A percentile compares a stretch with the other conserved stretches of the same genome.
These are phyloP conservation scores for Callimorpha dominula DNA, from an alignment of 2,888 invertebrate species.

Conservation along the genomic window DNA sequence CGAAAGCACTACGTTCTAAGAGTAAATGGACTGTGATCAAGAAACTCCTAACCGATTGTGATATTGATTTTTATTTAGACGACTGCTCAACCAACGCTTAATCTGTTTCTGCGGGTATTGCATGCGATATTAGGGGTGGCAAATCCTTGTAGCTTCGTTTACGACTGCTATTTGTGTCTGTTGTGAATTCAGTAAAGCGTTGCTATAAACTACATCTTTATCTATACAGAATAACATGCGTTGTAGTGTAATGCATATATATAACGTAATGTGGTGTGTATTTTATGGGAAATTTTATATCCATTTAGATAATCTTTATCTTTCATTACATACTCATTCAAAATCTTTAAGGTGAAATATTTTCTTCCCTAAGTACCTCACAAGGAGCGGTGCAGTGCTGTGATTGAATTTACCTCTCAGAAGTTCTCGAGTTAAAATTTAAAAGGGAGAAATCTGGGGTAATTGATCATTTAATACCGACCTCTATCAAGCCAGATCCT, in stretches of 20 bases:
- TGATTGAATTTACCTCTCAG: neutral
- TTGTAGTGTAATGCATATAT: neutral
- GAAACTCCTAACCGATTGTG: conserved; percentile 79
- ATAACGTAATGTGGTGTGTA: neutral
- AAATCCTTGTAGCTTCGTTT: conserved; percentile 10
- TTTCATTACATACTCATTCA: conserved; percentile 7
- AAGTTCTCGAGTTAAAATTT: neutral
- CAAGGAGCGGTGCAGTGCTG: neutral
- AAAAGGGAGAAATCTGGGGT: conserved; percentile 41
- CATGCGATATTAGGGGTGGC: conserved; percentile 13
- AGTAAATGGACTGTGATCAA: conserved; percentile 85
- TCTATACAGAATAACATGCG: conserved; percentile 6
- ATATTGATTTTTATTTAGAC: conserved; percentile 85
- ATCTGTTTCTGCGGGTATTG: conserved; percentile 62
- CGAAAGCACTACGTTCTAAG: conserved; percentile 80
- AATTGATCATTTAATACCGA: conserved; percentile 49
- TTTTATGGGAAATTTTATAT: conserved; percentile 34
- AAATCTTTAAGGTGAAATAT: conserved; percentile 1
- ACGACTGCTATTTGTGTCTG: conserved; percentile 7
- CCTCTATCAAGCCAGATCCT: conserved; percentile 37
- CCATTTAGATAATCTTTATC: conserved; percentile 38
- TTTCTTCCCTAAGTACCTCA: neutral
- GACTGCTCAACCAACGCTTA: conserved; percentile 62
- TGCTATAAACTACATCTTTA: conserved; percentile 6
- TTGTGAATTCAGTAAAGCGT: neutral